These are phyloP conservation scores for Microplitis mediator DNA, from an alignment of 1,140 invertebrate species.

Conservation along the genomic window DNA sequence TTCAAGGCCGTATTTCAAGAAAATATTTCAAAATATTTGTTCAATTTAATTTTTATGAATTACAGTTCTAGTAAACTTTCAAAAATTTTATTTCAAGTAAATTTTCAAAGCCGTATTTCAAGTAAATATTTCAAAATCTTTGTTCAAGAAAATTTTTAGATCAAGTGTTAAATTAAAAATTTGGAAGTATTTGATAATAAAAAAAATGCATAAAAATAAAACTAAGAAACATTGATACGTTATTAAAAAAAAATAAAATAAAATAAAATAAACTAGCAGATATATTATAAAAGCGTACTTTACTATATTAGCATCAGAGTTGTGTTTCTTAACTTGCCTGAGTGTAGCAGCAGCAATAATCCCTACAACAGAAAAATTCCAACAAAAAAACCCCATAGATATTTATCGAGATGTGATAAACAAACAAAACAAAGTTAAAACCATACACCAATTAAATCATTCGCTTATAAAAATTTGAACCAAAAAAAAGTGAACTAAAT, in stretches of 20 bases:
- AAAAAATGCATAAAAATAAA: neutral
- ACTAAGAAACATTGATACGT: constrained; percentile 2
- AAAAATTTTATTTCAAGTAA: too few relatives aligned
- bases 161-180: too few relatives aligned
- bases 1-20: too few relatives aligned
- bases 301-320: constrained; percentile 27
- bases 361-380: constrained; percentile 62
- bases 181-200: too few relatives aligned
- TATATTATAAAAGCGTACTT: constrained; percentile 21
- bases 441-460: neutral
- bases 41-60: too few relatives aligned
- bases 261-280: neutral
- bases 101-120: too few relatives aligned
- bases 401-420: neutral
- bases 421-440: constrained; percentile 8
- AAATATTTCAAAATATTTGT: too few relatives aligned
- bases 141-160: too few relatives aligned
- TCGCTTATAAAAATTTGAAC: neutral
- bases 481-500: neutral
- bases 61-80: too few relatives aligned
- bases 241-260: neutral
- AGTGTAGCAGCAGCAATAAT: constrained; percentile 57
- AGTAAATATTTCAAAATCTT: too few relatives aligned
- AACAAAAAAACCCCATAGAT: constrained; percentile 45
- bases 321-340: constrained; percentile 60